These are phyloP conservation scores for Hesperophylax magnus DNA, from an alignment of 1,140 invertebrate genomes.

Conservation along the genomic window DNA sequence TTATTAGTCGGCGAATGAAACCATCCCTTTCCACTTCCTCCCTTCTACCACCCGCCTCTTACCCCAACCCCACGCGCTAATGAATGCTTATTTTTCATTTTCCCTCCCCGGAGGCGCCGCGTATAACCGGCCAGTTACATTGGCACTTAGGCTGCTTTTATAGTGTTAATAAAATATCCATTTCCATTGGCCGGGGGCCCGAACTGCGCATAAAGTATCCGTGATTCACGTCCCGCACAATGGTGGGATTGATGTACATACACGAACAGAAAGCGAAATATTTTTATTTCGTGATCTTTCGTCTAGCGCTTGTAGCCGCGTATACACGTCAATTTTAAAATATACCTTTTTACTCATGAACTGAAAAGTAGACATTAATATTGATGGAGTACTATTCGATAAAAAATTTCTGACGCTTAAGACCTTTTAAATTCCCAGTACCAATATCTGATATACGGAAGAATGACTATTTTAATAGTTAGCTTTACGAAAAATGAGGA, in stretches of 20 bases:
- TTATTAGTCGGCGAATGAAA: background rate
- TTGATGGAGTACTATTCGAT: too few species aligned
- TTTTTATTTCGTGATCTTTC: background rate
- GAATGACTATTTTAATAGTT: too few species aligned
- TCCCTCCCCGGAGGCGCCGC: constrained; percentile 38
- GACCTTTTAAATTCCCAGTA: too few species aligned
- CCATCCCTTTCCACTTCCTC: background rate
- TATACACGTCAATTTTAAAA: too few species aligned
- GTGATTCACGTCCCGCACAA: constrained; percentile 17
- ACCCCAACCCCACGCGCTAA: constrained; percentile 32
- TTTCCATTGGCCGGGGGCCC: constrained; percentile 38
- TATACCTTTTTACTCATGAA: too few species aligned
- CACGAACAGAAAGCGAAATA: too few species aligned
- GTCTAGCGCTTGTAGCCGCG: background rate
- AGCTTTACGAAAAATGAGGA: too few species aligned
- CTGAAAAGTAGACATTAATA: too few species aligned
- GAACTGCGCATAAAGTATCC: constrained; percentile 28
- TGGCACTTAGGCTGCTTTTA: constrained; percentile 48
- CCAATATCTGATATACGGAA: too few species aligned
- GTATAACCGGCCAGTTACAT: constrained; percentile 41
- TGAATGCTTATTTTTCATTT: constrained; percentile 56
- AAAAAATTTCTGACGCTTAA: too few species aligned
- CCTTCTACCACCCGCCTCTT: background rate
- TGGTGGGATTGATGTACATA: too few species aligned
- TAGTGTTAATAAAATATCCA: constrained; percentile 53